Conservation (phyloP, 1,140 invertebrate species). For the Caerostris darwini region DNA sequence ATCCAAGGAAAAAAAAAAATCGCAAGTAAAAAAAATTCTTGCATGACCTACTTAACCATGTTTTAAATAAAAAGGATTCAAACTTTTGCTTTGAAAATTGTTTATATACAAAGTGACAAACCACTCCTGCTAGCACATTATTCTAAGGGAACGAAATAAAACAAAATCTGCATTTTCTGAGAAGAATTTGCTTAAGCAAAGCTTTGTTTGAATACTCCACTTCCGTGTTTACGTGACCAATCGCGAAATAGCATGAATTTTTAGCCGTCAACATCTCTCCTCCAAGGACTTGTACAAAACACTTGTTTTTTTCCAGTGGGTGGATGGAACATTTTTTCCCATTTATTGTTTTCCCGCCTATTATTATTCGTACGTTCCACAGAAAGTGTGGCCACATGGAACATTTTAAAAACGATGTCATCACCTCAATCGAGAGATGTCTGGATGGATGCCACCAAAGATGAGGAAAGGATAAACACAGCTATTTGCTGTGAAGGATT, state of each 20-base stretch:
- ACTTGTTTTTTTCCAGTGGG: conserved; percentile 32
- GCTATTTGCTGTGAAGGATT: conserved; percentile 3
- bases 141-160: not conserved
- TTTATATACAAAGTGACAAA: not conserved
- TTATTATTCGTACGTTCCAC: not conserved
- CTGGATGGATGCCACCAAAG: conserved; percentile 13
- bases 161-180: not conserved
- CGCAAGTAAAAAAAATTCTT: not conserved
- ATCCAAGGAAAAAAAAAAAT: not conserved
- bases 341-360: conserved; percentile 18
- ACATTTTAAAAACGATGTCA: conserved; percentile 28
- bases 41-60: not conserved
- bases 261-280: not conserved
- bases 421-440: conserved; percentile 44
- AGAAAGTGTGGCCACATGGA: conserved; percentile 25
- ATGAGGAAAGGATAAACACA: conserved; percentile 17
- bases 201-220: not conserved
- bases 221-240: conserved; percentile 53
- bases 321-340: not conserved
- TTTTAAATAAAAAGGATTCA: not conserved
- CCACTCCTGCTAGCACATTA: not conserved
- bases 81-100: not conserved
- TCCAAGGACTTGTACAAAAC: not conserved
- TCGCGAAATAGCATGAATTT: conserved; percentile 8
- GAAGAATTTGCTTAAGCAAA: conserved; percentile 4